phyloP scores from a whole-genome alignment of 2,797 vertebrate species.

The Pterois miles region DNA sequence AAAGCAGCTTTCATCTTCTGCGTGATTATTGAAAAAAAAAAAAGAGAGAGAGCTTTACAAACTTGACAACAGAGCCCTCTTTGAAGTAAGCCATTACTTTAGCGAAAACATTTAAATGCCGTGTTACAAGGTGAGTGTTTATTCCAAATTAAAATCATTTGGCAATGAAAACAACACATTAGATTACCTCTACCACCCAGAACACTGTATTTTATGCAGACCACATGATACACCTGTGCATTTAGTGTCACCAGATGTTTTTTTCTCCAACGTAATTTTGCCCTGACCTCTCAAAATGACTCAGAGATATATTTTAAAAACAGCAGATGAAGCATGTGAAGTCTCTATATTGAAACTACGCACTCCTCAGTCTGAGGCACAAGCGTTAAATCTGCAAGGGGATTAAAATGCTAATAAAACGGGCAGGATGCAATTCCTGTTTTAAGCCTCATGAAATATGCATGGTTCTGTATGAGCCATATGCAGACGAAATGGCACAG shows the following conservation, averaged over 20 bases:
- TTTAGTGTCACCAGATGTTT: neutral
- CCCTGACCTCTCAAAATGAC: constrained; percentile 44
- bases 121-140: constrained; percentile 66
- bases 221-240: constrained; percentile 5
- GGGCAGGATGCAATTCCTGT: constrained; percentile 76
- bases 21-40: constrained; percentile 69
- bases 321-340: constrained; percentile 56
- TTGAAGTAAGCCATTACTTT: constrained; percentile 74
- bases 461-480: constrained; percentile 66
- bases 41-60: constrained; percentile 68
- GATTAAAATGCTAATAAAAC: constrained; percentile 86
- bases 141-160: constrained; percentile 65
- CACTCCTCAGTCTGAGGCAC: constrained; percentile 34
- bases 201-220: neutral
- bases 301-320: constrained; percentile 49
- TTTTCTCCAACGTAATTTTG: neutral
- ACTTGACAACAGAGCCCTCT: constrained; percentile 69
- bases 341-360: constrained; percentile 57
- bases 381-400: constrained; percentile 63
- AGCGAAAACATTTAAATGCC: constrained; percentile 56
- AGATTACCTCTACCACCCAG: constrained; percentile 8
- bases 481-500: constrained; percentile 56
- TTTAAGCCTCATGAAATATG: constrained; percentile 82
- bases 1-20: constrained; percentile 80
- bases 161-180: constrained; percentile 33